phyloP scores from a whole-genome alignment of 2,113 vertebrate genomes.

The Monarcha castaneiventris region DNA sequence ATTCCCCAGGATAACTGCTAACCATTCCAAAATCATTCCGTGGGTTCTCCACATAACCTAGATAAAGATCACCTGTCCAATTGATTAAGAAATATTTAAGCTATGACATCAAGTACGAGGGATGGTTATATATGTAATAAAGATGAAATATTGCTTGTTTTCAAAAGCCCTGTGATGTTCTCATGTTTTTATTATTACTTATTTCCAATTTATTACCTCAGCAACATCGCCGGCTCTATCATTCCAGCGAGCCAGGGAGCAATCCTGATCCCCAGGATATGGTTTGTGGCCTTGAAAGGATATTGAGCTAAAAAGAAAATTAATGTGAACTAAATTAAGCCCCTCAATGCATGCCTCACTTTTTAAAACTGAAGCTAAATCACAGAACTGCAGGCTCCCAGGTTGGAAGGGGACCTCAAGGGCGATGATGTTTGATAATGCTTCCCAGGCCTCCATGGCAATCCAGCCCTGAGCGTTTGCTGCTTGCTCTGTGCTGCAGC shows the following conservation, averaged over 20 bases:
- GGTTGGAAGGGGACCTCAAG: background rate
- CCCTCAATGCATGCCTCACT: background rate
- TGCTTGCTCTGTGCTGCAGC: background rate
- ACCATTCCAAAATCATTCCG: background rate
- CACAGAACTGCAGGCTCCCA: background rate
- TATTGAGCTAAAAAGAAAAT: conserved; percentile 43
- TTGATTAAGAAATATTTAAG: conserved; percentile 23
- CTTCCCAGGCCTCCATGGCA: background rate
- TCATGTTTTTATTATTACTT: conserved; percentile 27
- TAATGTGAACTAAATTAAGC: conserved; percentile 25
- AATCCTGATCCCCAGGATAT: conserved; percentile 4
- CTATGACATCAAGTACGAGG: background rate
- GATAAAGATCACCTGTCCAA: conserved; percentile 22
- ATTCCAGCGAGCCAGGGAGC: background rate
- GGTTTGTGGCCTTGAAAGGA: conserved; percentile 34
- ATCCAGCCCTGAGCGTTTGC: background rate
- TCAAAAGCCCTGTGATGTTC: conserved; percentile 6
- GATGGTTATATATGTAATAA: conserved; percentile 5
- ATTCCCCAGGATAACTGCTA: background rate
- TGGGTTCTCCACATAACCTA: background rate
- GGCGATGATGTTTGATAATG: background rate
- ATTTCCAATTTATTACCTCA: conserved; percentile 38
- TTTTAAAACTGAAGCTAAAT: conserved; percentile 5
- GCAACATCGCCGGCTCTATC: background rate
- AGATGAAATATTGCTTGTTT: conserved; percentile 44